These are phyloP conservation scores for Nipponacmea schrenckii DNA, from an alignment of 2,888 invertebrate genomes.

Conservation along the genomic window DNA sequence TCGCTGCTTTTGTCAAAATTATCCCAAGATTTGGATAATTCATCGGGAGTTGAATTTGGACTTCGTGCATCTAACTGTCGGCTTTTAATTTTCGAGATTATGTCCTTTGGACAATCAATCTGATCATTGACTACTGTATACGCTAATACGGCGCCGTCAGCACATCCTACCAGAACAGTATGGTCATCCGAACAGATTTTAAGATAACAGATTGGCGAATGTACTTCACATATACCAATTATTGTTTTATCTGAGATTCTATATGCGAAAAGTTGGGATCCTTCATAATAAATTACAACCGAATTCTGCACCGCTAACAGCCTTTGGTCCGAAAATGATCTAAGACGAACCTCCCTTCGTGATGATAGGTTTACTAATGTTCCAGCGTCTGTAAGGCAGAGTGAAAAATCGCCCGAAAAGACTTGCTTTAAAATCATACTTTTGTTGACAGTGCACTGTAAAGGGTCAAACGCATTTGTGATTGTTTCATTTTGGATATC, in stretches of 20 bases:
- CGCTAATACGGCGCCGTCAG: constrained; percentile 59
- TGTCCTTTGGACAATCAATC: constrained; percentile 32
- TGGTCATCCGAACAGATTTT: constrained; percentile 57
- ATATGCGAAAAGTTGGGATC: constrained; percentile 41
- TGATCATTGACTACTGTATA: constrained; percentile 58
- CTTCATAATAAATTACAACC: constrained; percentile 51
- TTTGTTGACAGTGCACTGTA: constrained; percentile 45
- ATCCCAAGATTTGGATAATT: constrained; percentile 53
- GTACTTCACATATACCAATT: constrained; percentile 57
- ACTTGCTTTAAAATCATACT: constrained; percentile 37
- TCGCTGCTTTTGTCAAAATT: constrained; percentile 44
- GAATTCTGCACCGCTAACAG: constrained; percentile 51
- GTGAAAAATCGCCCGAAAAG: constrained; percentile 52
- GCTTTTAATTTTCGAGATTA: constrained; percentile 36
- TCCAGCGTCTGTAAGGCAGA: constrained; percentile 42
- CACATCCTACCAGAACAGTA: constrained; percentile 62
- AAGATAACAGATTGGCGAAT: constrained; percentile 51
- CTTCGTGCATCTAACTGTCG: constrained; percentile 26
- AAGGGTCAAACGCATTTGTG: constrained; percentile 54
- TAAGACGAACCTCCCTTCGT: background rate
- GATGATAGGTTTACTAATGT: background rate
- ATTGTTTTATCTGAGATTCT: constrained; percentile 48
- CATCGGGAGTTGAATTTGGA: constrained; percentile 22
- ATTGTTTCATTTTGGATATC: constrained; percentile 57
- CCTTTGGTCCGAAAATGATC: constrained; percentile 35